Evolutionary conservation across 2,113 vertebrate species (phyloP).

Genomic region (Sisor rabdophorus): DNA sequence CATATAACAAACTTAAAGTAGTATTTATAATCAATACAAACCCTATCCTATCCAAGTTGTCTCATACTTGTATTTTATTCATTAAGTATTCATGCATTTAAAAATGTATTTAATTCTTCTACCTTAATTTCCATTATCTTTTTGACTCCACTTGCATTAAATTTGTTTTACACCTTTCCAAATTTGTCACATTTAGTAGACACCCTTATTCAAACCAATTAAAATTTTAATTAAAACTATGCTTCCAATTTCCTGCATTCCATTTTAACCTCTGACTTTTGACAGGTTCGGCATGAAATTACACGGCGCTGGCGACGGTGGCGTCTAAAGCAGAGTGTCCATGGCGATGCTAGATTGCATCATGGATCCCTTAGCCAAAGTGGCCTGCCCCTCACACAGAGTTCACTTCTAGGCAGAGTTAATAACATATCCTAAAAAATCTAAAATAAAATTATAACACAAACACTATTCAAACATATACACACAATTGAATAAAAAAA

Average conservation of each 20-base stretch:
- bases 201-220: too few relatives aligned
- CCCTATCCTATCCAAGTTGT: too few relatives aligned
- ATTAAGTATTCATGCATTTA: too few relatives aligned
- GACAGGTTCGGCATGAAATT: slow-evolving; percentile 69
- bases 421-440: slow-evolving; percentile 27
- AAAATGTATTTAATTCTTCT: not conserved
- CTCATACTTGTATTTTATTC: not conserved
- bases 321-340: slow-evolving; percentile 57
- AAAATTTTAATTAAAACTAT: too few relatives aligned
- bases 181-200: too few relatives aligned
- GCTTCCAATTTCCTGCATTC: too few relatives aligned
- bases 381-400: slow-evolving; percentile 64
- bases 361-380: slow-evolving; percentile 67
- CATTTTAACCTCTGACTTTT: slow-evolving; percentile 14
- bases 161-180: not conserved
- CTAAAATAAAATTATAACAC: slow-evolving; percentile 1
- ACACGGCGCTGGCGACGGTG: slow-evolving; percentile 67
- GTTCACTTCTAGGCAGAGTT: slow-evolving; percentile 57
- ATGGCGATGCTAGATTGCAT: slow-evolving; percentile 50
- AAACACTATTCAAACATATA: not conserved
- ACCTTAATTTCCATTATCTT: not conserved
- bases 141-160: not conserved
- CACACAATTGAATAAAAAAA: slow-evolving; percentile 3
- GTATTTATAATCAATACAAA: not conserved
- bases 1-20: not conserved